Evolutionary conservation across 2,888 invertebrate species (phyloP), one percentile per base, ranked within the genome.

Genomic region (Leptinotarsa tumamoca): DNA sequence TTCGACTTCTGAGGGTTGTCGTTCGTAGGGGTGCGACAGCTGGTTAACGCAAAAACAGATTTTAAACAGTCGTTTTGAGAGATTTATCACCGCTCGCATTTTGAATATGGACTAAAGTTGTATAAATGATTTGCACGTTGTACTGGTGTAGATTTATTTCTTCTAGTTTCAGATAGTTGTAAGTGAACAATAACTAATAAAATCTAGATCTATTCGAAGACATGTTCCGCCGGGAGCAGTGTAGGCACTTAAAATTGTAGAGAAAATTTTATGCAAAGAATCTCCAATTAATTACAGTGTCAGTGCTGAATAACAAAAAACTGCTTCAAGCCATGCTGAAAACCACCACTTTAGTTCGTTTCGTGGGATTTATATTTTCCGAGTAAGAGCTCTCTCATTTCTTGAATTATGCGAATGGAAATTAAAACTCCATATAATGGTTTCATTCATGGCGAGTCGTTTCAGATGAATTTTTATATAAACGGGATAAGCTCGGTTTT

Each of bases 391-490:
- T 23, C 13, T 21, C 58, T 58, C 58, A 58, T 58, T 58, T 23
- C 14, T 21, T 58, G 58, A 58, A 23, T 23, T 58, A 58, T 58
- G 58, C 58, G 58, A 58, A 58, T 58, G 23, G 58, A 58, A 27
- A 58, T 58, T 58, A 58, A 58, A 58, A 58, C 23, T 58, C 27
- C 18, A 18, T 54, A 18, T 54, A 54, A 54, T 18, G 18, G 54
- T 54, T 54, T 18, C 54, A 54, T 54, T 54, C 54, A 54, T 54
- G 4, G 54, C 54, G 54, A 54, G 18, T 13, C 18, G 54, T 54
- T 18, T 54, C 13, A 18, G 54, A 18, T 54, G 18, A n/a, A 54
- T 54, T 54, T 54, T 54, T 54, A 18, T n/a, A 54, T 5, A 54
- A 54, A 10, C 18, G 54, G 54, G 54, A 18, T 52, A n/a, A 33